phyloP scores from a whole-genome alignment of 2,888 invertebrate species.

The Agrotis exclamationis region DNA sequence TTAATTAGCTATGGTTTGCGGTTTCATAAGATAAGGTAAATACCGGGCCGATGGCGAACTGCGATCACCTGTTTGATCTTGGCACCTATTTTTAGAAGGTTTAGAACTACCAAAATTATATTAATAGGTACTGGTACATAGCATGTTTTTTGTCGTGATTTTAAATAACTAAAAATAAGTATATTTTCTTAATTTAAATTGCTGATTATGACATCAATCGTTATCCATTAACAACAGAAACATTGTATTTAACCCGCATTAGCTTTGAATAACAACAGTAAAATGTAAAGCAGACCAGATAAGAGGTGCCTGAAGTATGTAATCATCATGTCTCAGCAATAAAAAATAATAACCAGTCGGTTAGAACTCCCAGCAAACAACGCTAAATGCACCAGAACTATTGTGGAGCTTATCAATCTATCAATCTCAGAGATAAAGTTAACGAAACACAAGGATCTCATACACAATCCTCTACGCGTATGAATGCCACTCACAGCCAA shows the following conservation, averaged over 20 bases:
- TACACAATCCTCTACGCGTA: slow-evolving; percentile 5
- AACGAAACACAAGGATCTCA: slow-evolving; percentile 22
- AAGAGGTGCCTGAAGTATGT: not conserved
- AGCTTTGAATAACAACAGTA: slow-evolving; percentile 1
- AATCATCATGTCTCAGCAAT: not conserved
- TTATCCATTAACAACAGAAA: not conserved
- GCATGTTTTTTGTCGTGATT: not conserved
- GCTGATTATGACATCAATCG: too few relatives aligned
- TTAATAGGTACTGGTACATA: too few relatives aligned
- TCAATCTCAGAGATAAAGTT: slow-evolving; percentile 19
- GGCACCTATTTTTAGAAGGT: not conserved
- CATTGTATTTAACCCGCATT: not conserved
- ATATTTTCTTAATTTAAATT: too few relatives aligned
- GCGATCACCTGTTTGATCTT: not conserved
- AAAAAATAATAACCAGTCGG: slow-evolving; percentile 2
- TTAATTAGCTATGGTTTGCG: slow-evolving; percentile 4
- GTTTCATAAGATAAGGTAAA: slow-evolving; percentile 22
- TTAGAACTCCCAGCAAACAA: slow-evolving; percentile 5
- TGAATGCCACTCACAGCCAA: slow-evolving; percentile 7
- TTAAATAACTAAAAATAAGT: too few relatives aligned
- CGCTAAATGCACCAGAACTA: slow-evolving; percentile 1
- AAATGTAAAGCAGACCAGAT: slow-evolving; percentile 17
- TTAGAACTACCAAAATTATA: not conserved
- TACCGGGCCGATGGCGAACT: not conserved
- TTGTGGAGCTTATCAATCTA: slow-evolving; percentile 18